phyloP scores from a whole-genome alignment of 2,888 invertebrate genomes.

The Plemyria rubiginata region DNA sequence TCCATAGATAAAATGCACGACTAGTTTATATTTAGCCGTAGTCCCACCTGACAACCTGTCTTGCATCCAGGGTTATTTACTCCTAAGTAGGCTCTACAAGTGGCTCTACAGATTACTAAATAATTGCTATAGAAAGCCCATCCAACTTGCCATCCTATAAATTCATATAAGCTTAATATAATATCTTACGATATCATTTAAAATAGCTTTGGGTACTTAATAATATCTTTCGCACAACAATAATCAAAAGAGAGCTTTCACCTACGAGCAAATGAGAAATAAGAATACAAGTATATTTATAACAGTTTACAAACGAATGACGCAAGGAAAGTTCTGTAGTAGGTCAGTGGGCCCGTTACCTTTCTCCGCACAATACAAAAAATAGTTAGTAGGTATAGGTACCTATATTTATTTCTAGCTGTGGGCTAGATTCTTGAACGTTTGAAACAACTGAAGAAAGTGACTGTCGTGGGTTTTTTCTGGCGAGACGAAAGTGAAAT shows the following conservation, averaged over 20 bases:
- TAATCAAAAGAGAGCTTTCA: conserved; percentile 3
- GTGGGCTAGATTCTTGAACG: conserved; percentile 22
- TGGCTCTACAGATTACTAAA: conserved; percentile 5
- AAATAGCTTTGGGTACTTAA: background rate
- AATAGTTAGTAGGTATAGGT: conserved; percentile 14
- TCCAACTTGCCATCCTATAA: background rate
- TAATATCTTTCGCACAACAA: background rate
- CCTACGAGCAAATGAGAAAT: conserved; percentile 28
- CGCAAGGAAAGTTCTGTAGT: conserved; percentile 73
- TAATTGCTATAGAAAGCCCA: background rate
- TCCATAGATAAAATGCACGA: conserved; percentile 36
- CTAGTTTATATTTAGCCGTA: conserved; percentile 61
- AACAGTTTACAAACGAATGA: conserved; percentile 55
- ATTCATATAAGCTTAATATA: background rate
- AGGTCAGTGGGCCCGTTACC: conserved; percentile 74
- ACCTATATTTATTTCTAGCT: conserved; percentile 36
- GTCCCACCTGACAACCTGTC: conserved; percentile 59
- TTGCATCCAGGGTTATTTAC: conserved; percentile 53
- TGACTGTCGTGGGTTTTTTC: conserved; percentile 39
- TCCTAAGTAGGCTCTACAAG: conserved; percentile 16
- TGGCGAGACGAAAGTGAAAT: conserved; percentile 35
- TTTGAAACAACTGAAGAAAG: conserved; percentile 41
- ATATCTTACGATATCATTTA: background rate
- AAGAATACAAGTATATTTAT: conserved; percentile 29
- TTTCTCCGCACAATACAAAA: conserved; percentile 64